Conservation (phyloP, 2,888 invertebrate species). For the Halictus quadricinctus region DNA sequence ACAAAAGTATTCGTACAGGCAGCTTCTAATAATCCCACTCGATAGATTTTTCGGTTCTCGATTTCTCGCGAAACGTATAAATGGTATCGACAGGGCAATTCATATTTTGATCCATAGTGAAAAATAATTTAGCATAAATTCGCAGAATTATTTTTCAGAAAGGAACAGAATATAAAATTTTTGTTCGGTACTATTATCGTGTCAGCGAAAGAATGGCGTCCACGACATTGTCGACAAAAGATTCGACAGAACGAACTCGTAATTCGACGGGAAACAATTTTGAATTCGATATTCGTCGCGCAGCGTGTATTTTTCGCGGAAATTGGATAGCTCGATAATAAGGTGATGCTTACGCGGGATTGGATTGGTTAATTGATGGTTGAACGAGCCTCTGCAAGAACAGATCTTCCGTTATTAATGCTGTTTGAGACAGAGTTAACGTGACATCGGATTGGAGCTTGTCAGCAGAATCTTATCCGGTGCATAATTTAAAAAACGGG, state of each 20-base stretch:
- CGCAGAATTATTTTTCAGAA: too few species aligned
- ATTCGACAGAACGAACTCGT: background rate
- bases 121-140: too few species aligned
- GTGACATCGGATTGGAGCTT: background rate
- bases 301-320: background rate
- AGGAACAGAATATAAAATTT: too few species aligned
- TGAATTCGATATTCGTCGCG: background rate
- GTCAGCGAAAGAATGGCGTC: too few species aligned
- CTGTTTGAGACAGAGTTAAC: background rate
- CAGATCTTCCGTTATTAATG: background rate
- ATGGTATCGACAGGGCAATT: too few species aligned
- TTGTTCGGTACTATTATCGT: too few species aligned
- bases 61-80: too few species aligned
- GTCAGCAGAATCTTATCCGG: background rate
- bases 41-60: too few species aligned
- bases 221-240: background rate
- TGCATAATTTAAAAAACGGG: background rate
- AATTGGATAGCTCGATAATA: background rate
- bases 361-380: background rate
- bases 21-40: too few species aligned
- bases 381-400: background rate
- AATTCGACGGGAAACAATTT: background rate
- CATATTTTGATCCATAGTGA: too few species aligned
- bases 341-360: background rate
- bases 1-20: too few species aligned